Conservation (phyloP, 2,888 invertebrate species). For the Drosophila stalkeri region DNA sequence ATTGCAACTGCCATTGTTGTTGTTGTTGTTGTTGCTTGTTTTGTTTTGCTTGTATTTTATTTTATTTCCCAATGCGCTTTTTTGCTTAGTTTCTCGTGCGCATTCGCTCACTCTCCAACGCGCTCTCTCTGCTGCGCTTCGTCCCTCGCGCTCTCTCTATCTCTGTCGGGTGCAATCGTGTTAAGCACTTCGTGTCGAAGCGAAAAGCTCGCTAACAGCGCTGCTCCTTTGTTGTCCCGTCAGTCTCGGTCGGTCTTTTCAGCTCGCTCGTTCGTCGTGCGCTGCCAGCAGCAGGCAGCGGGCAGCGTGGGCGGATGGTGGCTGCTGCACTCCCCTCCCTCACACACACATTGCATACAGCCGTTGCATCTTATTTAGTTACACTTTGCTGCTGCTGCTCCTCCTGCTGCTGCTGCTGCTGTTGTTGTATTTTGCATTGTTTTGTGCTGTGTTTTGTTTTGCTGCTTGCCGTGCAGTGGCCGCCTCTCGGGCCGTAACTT, state of each 20-base stretch:
- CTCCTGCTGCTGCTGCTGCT: conserved; percentile 51
- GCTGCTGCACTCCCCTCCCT: conserved; percentile 6
- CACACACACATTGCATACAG: conserved; percentile 18
- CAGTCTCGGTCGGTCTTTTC: conserved; percentile 78
- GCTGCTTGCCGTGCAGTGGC: conserved; percentile 62
- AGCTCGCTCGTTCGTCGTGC: conserved; percentile 79
- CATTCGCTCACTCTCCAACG: conserved; percentile 45
- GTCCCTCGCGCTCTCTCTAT: conserved; percentile 20
- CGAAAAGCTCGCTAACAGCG: conserved; percentile 47
- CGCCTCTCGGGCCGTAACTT: conserved; percentile 69
- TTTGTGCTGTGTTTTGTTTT: conserved; percentile 83
- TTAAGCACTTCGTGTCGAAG: conserved; percentile 39
- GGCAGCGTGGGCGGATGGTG: conserved; percentile 46
- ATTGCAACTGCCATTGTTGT: conserved; percentile 55
- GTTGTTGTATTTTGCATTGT: conserved; percentile 81
- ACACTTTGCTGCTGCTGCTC: conserved; percentile 59
- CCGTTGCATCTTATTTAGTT: conserved; percentile 79
- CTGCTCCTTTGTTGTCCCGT: conserved; percentile 71
- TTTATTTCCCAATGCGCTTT: conserved; percentile 62
- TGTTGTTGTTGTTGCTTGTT: conserved; percentile 57
- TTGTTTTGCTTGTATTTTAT: conserved; percentile 79
- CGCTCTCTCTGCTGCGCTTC: conserved; percentile 12
- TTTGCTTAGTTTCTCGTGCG: conserved; percentile 51
- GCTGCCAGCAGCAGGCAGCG: conserved; percentile 57
- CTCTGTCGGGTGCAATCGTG: conserved; percentile 44